These are phyloP conservation scores for Meteorus cinctellus DNA, from an alignment of 2,888 invertebrate genomes.

Conservation along the genomic window DNA sequence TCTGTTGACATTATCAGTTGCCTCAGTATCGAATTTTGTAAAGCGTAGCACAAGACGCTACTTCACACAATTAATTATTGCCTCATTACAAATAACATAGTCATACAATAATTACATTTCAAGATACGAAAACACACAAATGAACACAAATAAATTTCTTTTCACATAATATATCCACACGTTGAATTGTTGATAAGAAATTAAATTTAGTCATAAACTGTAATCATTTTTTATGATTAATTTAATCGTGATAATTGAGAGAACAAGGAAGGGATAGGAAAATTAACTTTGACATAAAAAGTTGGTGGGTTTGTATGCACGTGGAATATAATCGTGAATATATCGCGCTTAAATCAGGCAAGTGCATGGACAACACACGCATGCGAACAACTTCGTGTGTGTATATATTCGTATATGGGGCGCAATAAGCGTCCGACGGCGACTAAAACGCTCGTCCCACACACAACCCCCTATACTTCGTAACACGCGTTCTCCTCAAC, in stretches of 20 bases:
- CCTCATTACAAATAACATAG: not conserved
- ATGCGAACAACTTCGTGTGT: not conserved
- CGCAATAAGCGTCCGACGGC: slow-evolving; percentile 32
- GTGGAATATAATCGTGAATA: slow-evolving; percentile 20
- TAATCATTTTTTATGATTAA: slow-evolving; percentile 14
- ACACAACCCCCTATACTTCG: slow-evolving; percentile 1
- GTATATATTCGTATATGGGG: not conserved
- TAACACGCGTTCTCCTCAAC: slow-evolving; percentile 21
- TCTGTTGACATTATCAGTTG: too few species aligned
- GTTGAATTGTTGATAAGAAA: not conserved
- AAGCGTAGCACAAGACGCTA: too few species aligned
- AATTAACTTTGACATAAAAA: slow-evolving; percentile 27
- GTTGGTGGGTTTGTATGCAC: not conserved
- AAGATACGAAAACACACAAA: not conserved
- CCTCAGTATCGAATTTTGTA: too few species aligned
- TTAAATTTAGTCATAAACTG: slow-evolving; percentile 3
- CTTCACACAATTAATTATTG: too few species aligned
- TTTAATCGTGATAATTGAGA: slow-evolving; percentile 29
- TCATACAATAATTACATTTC: not conserved
- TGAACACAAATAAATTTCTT: not conserved
- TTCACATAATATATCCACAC: not conserved
- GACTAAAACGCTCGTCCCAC: slow-evolving; percentile 22
- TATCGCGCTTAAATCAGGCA: slow-evolving; percentile 13
- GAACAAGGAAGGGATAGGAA: not conserved
- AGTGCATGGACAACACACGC: slow-evolving; percentile 29